phyloP scores from a whole-genome alignment of 2,113 vertebrate species.

The Perca fluviatilis region DNA sequence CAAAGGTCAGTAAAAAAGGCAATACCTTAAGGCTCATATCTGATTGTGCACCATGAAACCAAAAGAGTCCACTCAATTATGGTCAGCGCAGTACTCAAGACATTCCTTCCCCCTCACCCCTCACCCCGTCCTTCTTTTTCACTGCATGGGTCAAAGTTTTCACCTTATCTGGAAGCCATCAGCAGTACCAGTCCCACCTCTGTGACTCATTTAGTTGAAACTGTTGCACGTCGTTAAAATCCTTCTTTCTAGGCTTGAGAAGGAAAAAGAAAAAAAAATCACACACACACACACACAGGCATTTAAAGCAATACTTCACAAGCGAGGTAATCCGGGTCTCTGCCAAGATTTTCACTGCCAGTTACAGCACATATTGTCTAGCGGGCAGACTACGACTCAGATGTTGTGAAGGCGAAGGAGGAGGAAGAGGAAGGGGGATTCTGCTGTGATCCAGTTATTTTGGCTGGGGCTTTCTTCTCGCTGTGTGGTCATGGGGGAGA shows the following conservation, averaged over 20 bases:
- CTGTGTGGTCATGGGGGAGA: slow-evolving; percentile 80
- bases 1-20: slow-evolving; percentile 44
- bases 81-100: slow-evolving; percentile 50
- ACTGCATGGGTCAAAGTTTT: slow-evolving; percentile 79
- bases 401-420: slow-evolving; percentile 60
- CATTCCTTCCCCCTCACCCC: slow-evolving; percentile 49
- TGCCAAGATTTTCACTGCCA: slow-evolving; percentile 76
- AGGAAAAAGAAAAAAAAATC: slow-evolving; percentile 28
- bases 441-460: slow-evolving; percentile 79
- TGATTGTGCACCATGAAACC: slow-evolving; percentile 52
- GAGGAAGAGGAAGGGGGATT: slow-evolving; percentile 51
- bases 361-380: slow-evolving; percentile 69
- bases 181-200: slow-evolving; percentile 78
- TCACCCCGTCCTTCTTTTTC: slow-evolving; percentile 64
- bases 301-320: slow-evolving; percentile 73
- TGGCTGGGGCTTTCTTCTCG: slow-evolving; percentile 79
- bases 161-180: slow-evolving; percentile 85
- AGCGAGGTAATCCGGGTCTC: slow-evolving; percentile 69
- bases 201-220: slow-evolving; percentile 78
- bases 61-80: slow-evolving; percentile 54
- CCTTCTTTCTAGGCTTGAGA: slow-evolving; percentile 40
- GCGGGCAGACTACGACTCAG: slow-evolving; percentile 63
- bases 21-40: slow-evolving; percentile 30
- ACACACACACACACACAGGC: slow-evolving; percentile 21
- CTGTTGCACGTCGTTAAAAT: slow-evolving; percentile 75